These are phyloP conservation scores for Sandelia bainsii DNA, from an alignment of 2,797 vertebrate species.

Conservation along the genomic window DNA sequence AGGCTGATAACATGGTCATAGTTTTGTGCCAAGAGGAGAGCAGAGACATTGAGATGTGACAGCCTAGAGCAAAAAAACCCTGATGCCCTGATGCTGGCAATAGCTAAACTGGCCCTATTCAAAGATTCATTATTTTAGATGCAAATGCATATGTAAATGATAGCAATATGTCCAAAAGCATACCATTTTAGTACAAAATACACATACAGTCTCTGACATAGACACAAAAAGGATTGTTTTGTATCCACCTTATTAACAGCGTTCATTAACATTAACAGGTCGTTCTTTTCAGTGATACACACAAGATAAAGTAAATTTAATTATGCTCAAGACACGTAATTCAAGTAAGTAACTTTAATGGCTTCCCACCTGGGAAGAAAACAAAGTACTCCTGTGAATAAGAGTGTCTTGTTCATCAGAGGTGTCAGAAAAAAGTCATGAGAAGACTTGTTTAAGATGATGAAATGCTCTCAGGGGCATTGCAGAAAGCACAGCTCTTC, in stretches of 20 bases:
- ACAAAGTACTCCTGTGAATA: constrained; percentile 26
- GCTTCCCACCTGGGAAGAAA: constrained; percentile 25
- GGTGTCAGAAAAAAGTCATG: constrained; percentile 12
- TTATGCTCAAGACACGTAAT: constrained; percentile 10
- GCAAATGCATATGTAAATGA: neutral
- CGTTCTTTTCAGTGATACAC: neutral
- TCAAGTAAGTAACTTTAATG: constrained; percentile 21
- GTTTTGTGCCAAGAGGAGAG: constrained; percentile 16
- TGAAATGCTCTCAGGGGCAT: constrained; percentile 24
- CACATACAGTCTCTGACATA: too few species aligned
- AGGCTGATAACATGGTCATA: neutral
- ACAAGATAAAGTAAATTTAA: constrained; percentile 1
- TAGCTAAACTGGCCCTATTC: constrained; percentile 7
- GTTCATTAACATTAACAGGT: constrained; percentile 2
- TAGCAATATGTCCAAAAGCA: neutral
- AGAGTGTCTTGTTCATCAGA: constrained; percentile 22
- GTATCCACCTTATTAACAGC: neutral
- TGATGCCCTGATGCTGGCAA: neutral
- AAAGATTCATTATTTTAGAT: neutral
- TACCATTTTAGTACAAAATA: neutral
- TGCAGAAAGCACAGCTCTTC: constrained; percentile 24
- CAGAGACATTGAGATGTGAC: constrained; percentile 14
- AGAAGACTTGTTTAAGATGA: constrained; percentile 30
- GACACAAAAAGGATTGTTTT: neutral
- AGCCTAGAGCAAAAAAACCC: constrained; percentile 9